Evolutionary conservation across 2,797 vertebrate genomes (phyloP).

Genomic region (Mallotus villosus): DNA sequence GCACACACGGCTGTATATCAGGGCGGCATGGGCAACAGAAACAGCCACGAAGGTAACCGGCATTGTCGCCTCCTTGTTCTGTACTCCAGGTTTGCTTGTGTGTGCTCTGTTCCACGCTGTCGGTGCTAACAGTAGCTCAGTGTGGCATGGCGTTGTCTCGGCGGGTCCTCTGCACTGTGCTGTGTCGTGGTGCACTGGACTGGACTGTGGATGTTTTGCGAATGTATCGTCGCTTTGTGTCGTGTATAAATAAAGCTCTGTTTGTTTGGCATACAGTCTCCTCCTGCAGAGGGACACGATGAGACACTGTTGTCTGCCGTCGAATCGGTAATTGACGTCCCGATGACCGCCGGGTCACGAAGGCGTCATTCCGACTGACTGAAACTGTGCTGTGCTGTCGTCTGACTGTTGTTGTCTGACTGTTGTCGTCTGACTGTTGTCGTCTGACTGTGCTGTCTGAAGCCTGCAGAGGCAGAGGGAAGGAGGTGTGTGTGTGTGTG

Average conservation of each 20-base stretch:
- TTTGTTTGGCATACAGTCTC: background rate
- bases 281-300: background rate
- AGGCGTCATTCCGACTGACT: too few relatives aligned
- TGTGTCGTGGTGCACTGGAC: background rate
- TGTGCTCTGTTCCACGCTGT: conserved; percentile 40
- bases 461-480: background rate
- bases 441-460: conserved; percentile 25
- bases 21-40: conserved; percentile 74
- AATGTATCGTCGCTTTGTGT: background rate
- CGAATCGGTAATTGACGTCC: too few relatives aligned
- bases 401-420: too few relatives aligned
- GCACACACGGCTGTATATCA: conserved; percentile 39
- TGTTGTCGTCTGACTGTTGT: conserved; percentile 15
- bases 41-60: conserved; percentile 78
- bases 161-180: background rate
- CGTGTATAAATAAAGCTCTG: background rate
- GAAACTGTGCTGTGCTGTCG: background rate
- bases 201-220: background rate
- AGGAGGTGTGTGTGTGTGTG: conserved; percentile 25
- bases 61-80: conserved; percentile 48
- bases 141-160: background rate
- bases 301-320: background rate
- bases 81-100: conserved; percentile 45
- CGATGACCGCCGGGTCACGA: too few relatives aligned
- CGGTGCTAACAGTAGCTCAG: conserved; percentile 60